These are phyloP conservation scores for Lacerta bilineata DNA, from an alignment of 2,797 vertebrate species.

Conservation along the genomic window DNA sequence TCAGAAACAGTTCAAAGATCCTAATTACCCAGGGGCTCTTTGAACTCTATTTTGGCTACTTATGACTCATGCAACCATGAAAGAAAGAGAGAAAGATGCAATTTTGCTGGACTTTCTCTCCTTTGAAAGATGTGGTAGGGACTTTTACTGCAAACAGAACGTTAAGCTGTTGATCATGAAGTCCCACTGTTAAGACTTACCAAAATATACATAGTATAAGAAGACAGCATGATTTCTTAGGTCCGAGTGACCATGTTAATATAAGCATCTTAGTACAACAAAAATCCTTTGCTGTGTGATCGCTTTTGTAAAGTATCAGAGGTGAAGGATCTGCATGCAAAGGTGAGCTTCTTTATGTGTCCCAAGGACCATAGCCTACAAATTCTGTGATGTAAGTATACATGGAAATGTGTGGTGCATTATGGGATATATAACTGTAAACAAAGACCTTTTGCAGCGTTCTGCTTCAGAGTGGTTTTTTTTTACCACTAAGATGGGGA, in stretches of 20 bases:
- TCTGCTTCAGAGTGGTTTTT: not conserved
- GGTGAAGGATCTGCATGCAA: not conserved
- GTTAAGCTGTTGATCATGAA: not conserved
- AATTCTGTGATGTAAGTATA: not conserved
- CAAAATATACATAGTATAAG: not conserved
- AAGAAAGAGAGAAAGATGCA: not conserved
- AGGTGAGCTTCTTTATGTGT: no score
- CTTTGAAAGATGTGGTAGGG: not conserved
- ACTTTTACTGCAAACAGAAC: not conserved
- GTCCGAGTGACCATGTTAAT: not conserved
- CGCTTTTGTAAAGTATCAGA: not conserved
- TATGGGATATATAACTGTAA: not conserved
- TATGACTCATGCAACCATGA: not conserved
- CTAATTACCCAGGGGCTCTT: not conserved
- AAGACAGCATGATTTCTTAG: not conserved
- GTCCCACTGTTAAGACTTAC: not conserved
- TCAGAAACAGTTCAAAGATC: not conserved
- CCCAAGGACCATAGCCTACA: not conserved
- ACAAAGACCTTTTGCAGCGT: not conserved
- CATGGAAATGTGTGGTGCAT: not conserved
- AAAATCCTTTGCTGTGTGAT: not conserved
- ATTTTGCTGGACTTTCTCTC: not conserved
- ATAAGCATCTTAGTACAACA: no score
- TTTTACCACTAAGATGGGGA: not conserved
- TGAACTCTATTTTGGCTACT: not conserved